A percentile compares a stretch with the other conserved stretches of the same genome.
phyloP scores from a whole-genome alignment of 1,140 invertebrate species.

The Drosophila ironensis region DNA sequence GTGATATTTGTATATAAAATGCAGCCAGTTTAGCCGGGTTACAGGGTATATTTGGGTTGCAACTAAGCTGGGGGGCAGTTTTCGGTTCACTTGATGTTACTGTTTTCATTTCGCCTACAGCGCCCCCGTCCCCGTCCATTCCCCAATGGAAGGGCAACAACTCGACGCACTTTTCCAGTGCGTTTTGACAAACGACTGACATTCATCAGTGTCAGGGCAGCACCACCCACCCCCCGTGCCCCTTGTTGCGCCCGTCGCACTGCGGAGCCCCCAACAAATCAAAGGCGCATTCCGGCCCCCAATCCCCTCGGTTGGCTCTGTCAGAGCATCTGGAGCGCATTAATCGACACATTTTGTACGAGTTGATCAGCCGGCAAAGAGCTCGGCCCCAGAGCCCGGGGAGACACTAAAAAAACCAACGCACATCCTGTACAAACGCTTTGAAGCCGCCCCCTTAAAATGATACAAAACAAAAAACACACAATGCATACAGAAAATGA shows the following conservation, averaged over 20 bases:
- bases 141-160: slow-evolving; percentile 25
- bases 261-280: slow-evolving; percentile 66
- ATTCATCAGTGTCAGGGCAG: slow-evolving; percentile 72
- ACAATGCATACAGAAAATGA: slow-evolving; percentile 9
- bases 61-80: no score
- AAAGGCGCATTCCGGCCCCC: slow-evolving; percentile 70
- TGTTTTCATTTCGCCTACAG: slow-evolving; percentile 51
- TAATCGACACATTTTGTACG: slow-evolving; percentile 76
- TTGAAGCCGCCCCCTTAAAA: slow-evolving; percentile 51
- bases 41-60: no score
- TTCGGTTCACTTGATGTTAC: slow-evolving; percentile 44
- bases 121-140: background rate
- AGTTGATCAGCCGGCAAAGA: slow-evolving; percentile 51
- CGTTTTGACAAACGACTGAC: slow-evolving; percentile 80
- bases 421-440: slow-evolving; percentile 67
- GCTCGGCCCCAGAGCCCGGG: background rate
- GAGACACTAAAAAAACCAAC: slow-evolving; percentile 42
- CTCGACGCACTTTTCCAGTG: slow-evolving; percentile 66
- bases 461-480: no score
- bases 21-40: no score
- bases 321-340: slow-evolving; percentile 75
- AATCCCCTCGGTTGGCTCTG: slow-evolving; percentile 22
- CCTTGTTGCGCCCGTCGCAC: background rate
- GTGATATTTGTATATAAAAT: no score
- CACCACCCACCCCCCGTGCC: background rate